Conservation (phyloP, 2,113 vertebrate species). For the Crypturellus undulatus region DNA sequence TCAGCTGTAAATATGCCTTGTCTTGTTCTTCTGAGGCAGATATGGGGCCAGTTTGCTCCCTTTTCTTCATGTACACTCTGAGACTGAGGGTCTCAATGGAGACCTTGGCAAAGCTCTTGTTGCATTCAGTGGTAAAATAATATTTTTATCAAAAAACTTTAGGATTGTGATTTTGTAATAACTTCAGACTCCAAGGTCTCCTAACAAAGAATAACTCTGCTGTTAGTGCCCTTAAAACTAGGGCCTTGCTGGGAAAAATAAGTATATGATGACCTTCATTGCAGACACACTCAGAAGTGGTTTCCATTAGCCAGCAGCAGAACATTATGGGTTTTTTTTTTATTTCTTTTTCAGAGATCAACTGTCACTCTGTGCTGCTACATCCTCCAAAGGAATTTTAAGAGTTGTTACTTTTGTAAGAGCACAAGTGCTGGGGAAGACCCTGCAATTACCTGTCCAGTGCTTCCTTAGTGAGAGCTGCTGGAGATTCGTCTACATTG, state of each 20-base stretch:
- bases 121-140: not conserved
- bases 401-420: not conserved
- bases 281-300: not conserved
- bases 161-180: not conserved
- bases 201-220: not conserved
- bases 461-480: not conserved
- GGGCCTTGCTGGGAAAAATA: not conserved
- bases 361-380: not conserved
- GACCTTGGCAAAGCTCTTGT: not conserved
- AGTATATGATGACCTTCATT: not conserved
- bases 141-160: not conserved
- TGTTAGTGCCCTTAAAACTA: not conserved
- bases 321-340: not conserved
- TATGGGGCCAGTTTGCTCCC: not conserved
- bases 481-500: not conserved
- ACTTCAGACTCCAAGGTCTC: not conserved
- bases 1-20: not conserved
- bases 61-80: not conserved
- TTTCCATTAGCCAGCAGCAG: not conserved
- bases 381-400: not conserved
- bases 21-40: not conserved
- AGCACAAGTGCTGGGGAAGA: not conserved
- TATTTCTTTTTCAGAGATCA: not conserved
- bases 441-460: not conserved
- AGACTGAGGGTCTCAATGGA: not conserved